Evolutionary conservation across 1,140 invertebrate species (phyloP).

Genomic region (Magallana ariakensis): DNA sequence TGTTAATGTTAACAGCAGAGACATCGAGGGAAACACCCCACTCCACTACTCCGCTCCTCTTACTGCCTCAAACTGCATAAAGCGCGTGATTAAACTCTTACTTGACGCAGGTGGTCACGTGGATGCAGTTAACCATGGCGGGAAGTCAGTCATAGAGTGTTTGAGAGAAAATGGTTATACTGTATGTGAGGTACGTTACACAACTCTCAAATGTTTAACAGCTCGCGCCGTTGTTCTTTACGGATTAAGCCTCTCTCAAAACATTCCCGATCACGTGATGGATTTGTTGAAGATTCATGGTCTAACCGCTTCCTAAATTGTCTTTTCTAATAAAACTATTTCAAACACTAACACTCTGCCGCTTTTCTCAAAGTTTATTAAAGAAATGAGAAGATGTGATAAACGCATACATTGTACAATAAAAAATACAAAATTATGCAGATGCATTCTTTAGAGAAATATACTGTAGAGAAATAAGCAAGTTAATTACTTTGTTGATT

Average conservation of each 20-base stretch:
- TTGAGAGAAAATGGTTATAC: conserved; percentile 21
- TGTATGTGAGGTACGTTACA: conserved; percentile 21
- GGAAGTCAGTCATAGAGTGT: conserved; percentile 1
- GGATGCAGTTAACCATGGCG: not conserved
- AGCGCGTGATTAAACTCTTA: not conserved
- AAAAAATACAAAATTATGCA: too few relatives aligned
- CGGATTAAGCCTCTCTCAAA: not conserved
- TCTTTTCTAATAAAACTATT: not conserved
- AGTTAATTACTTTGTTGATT: too few relatives aligned
- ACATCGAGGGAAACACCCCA: conserved; percentile 8
- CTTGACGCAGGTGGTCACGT: conserved; percentile 27
- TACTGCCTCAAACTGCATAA: not conserved
- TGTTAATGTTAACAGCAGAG: not conserved
- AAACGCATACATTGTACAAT: too few relatives aligned
- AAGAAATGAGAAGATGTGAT: not conserved
- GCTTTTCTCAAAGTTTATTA: not conserved
- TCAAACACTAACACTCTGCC: not conserved
- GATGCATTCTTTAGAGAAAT: too few relatives aligned
- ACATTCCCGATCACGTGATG: not conserved
- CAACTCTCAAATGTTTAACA: conserved; percentile 29
- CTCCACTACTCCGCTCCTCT: not conserved
- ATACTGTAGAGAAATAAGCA: too few relatives aligned
- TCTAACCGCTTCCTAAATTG: too few relatives aligned
- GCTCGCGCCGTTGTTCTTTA: conserved; percentile 19
- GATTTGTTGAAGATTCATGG: conserved; percentile 33